Conservation (phyloP, 2,888 invertebrate species). For the Pyrochroa serraticornis region DNA sequence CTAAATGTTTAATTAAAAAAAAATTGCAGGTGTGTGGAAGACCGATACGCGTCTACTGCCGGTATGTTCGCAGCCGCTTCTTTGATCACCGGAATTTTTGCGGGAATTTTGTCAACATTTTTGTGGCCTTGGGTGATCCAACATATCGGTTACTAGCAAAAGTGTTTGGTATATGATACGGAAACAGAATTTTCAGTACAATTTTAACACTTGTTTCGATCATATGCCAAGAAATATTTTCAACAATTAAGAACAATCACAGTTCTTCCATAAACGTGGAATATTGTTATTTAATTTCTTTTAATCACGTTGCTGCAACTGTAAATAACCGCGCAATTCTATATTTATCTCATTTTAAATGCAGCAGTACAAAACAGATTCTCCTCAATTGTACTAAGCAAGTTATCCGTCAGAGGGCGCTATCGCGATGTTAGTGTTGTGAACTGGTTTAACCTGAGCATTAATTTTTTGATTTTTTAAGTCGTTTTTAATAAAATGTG, state of each 20-base stretch:
- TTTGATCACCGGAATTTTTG: slow-evolving; percentile 86
- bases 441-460: neutral
- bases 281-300: slow-evolving; percentile 8
- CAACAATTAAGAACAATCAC: slow-evolving; percentile 32
- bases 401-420: no score
- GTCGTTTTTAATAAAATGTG: neutral
- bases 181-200: slow-evolving; percentile 50
- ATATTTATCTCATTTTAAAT: slow-evolving; percentile 1
- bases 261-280: slow-evolving; percentile 39
- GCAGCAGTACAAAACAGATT: neutral
- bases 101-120: slow-evolving; percentile 80
- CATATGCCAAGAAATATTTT: slow-evolving; percentile 38
- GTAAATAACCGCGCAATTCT: neutral
- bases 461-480: neutral
- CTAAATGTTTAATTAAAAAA: slow-evolving; percentile 23
- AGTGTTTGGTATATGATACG: slow-evolving; percentile 57
- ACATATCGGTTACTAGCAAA: slow-evolving; percentile 56
- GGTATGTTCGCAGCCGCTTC: slow-evolving; percentile 97
- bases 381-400: no score
- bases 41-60: slow-evolving; percentile 81
- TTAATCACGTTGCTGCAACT: neutral
- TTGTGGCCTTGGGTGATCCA: slow-evolving; percentile 69
- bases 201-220: slow-evolving; percentile 44
- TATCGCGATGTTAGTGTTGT: no score
- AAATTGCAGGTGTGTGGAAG: slow-evolving; percentile 75